A percentile compares a stretch with the other conserved stretches of the same genome.
Conservation (phyloP, 1,140 invertebrate species). For the Pseudachorutes palmiensis region DNA sequence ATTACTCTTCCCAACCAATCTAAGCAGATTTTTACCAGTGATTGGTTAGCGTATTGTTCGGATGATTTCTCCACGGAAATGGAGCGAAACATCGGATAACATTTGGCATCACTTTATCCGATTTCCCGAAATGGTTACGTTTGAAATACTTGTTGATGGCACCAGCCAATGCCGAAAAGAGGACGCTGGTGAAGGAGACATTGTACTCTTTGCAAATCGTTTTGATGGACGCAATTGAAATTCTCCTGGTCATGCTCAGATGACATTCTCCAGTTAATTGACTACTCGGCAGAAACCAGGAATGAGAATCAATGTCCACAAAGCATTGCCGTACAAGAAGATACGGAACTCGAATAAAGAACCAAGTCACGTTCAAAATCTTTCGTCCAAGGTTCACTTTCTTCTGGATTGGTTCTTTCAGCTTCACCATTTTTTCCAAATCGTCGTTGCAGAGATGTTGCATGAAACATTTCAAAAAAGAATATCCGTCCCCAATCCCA, state of each 20-base stretch:
- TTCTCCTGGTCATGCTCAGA: constrained; percentile 19
- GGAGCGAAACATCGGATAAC: constrained; percentile 26
- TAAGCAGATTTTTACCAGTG: constrained; percentile 28
- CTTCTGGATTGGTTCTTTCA: constrained; percentile 2
- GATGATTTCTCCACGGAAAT: constrained; percentile 29
- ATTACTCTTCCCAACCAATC: not conserved
- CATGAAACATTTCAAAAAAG: constrained; percentile 30
- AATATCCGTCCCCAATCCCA: constrained; percentile 29
- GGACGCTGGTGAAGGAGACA: constrained; percentile 23
- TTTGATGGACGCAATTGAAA: constrained; percentile 19
- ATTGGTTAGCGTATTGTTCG: constrained; percentile 31
- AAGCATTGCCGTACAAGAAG: constrained; percentile 21
- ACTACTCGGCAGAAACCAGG: constrained; percentile 22
- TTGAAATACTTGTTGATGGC: constrained; percentile 26
- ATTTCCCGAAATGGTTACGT: not conserved
- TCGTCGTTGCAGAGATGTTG: constrained; percentile 23
- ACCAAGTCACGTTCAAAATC: constrained; percentile 3
- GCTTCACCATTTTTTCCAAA: constrained; percentile 17
- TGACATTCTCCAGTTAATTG: constrained; percentile 25
- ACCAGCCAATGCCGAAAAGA: constrained; percentile 26
- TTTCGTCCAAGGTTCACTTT: not conserved
- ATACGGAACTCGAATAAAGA: constrained; percentile 14
- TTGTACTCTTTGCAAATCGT: not conserved
- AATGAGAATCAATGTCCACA: constrained; percentile 18
- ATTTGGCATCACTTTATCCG: constrained; percentile 13